phyloP scores from a whole-genome alignment of 2,113 vertebrate genomes.

The Tetrao urogallus region DNA sequence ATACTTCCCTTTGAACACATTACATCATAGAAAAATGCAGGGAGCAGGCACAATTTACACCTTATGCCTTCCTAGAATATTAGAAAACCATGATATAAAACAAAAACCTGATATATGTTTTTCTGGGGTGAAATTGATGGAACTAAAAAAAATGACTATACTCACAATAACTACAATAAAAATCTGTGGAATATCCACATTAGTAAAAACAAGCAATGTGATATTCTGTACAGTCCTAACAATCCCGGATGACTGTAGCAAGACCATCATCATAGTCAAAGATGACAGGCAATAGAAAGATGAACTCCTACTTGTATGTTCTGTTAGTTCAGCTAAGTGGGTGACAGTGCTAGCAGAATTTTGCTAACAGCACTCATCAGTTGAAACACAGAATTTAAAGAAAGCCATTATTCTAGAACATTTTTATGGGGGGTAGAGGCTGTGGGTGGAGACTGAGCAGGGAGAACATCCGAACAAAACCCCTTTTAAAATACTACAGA shows the following conservation, averaged over 20 bases:
- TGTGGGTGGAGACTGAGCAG: too few species aligned
- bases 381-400: not conserved
- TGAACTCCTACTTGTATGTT: not conserved
- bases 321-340: not conserved
- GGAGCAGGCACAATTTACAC: not conserved
- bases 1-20: not conserved
- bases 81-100: not conserved
- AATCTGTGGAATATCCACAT: not conserved
- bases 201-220: not conserved
- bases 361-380: not conserved
- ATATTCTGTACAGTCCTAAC: not conserved
- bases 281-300: not conserved
- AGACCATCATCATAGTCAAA: not conserved
- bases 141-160: not conserved
- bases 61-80: not conserved
- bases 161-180: not conserved
- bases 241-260: not conserved
- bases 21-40: not conserved
- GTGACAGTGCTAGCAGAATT: not conserved
- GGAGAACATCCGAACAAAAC: not conserved
- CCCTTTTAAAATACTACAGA: not conserved
- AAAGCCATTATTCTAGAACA: not conserved
- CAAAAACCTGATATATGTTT: not conserved
- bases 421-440: not conserved
- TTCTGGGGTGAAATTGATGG: not conserved